Evolutionary conservation across 2,797 vertebrate species (phyloP).

Genomic region (Taenioides sp.): DNA sequence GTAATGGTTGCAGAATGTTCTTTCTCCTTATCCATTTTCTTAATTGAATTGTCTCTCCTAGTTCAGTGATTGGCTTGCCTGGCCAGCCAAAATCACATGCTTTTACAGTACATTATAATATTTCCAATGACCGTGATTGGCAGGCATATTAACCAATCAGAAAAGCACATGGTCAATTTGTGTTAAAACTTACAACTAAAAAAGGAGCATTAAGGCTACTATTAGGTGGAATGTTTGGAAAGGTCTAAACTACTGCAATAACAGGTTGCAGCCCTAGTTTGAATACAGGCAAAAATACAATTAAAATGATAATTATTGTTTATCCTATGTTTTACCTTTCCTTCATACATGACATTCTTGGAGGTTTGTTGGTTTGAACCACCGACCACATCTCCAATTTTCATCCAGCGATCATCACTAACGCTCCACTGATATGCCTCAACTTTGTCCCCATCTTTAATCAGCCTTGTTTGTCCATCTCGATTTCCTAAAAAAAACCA

Average conservation of each 20-base stretch:
- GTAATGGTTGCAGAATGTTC: too few relatives aligned
- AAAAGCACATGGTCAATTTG: too few relatives aligned
- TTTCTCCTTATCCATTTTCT: too few relatives aligned
- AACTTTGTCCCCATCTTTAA: slow-evolving; percentile 87
- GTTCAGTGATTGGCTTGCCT: too few relatives aligned
- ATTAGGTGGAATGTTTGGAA: too few relatives aligned
- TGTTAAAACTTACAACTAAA: too few relatives aligned
- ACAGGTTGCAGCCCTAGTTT: background rate
- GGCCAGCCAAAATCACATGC: too few relatives aligned
- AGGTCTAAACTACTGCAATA: background rate
- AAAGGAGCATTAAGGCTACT: too few relatives aligned
- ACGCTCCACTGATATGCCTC: slow-evolving; percentile 97
- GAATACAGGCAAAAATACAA: background rate
- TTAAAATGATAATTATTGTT: background rate
- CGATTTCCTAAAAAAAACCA: slow-evolving; percentile 81
- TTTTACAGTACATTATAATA: too few relatives aligned
- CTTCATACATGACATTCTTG: slow-evolving; percentile 91
- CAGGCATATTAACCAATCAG: too few relatives aligned
- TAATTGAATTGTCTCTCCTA: too few relatives aligned
- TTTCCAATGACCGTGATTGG: too few relatives aligned
- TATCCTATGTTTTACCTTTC: slow-evolving; percentile 81
- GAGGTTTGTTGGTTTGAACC: slow-evolving; percentile 92
- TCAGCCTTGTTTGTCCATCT: slow-evolving; percentile 94
- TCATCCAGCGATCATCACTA: slow-evolving; percentile 89
- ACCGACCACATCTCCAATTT: slow-evolving; percentile 96